These are phyloP conservation scores for Isichthys henryi DNA, from an alignment of 2,113 vertebrate genomes.

Conservation along the genomic window DNA sequence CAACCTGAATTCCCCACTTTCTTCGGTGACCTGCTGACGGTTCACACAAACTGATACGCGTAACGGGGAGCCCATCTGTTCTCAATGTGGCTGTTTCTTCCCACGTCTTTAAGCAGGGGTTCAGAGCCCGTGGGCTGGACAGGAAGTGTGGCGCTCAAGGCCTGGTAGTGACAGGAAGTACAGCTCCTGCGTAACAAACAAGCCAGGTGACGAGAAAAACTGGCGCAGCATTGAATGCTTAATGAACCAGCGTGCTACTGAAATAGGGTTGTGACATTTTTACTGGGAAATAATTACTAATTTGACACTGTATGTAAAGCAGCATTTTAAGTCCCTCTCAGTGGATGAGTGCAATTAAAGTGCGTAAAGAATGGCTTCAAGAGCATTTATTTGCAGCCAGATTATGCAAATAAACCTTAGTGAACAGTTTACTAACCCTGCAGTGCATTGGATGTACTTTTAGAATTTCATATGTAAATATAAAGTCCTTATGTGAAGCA, in stretches of 20 bases:
- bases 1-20: neutral
- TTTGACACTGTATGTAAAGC: constrained; percentile 32
- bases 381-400: constrained; percentile 8
- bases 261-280: constrained; percentile 33
- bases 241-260: constrained; percentile 28
- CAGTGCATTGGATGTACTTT: constrained; percentile 12
- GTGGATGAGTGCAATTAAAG: constrained; percentile 27
- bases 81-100: neutral
- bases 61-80: neutral
- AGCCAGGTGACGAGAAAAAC: neutral
- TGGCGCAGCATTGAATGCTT: neutral
- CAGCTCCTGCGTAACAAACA: neutral
- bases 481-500: neutral
- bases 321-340: constrained; percentile 29
- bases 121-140: neutral
- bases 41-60: neutral
- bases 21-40: neutral
- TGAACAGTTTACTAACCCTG: constrained; percentile 8
- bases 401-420: constrained; percentile 25
- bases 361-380: constrained; percentile 17
- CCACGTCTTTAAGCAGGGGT: neutral
- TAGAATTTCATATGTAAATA: constrained; percentile 22
- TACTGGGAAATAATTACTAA: constrained; percentile 35
- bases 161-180: neutral
- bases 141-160: neutral